Base-by-base conservation (phyloP, 2,113 vertebrate species). In the Crotalus helleri region DNA sequence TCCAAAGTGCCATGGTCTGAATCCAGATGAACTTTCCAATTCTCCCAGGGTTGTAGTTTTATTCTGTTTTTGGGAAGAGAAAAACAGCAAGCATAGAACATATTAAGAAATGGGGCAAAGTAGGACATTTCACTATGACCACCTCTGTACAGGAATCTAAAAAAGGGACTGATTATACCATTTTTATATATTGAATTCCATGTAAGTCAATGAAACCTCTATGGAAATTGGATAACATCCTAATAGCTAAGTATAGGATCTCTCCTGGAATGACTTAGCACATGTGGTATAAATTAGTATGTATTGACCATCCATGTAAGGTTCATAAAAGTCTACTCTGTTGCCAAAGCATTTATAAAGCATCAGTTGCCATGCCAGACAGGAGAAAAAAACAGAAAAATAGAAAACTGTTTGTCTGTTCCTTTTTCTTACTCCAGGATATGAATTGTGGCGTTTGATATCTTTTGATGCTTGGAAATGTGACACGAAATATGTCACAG, bases 1-100 rank as follows among this genome's bases (percentile, higher is more conserved):
- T 90, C 88, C 91, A 94, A 90, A 74, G 33, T 87, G 88, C 81
- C 88, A 86, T 57, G 87, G 88, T 53, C 85, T 46, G n/a, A 90
- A 44, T 92, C 39, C 51, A 92, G 57, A 57, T 92, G 91, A 90
- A 94, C 91, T 90, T 64, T 74, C 86, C 81, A 90, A 90, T 90
- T 92, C 91, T 94, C 69, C 81, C 91, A 87, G 58, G 74, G 81
- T 90, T 89, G 87, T 24, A 53, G 51, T 57, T 81, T 88, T 57
- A 19, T 55, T 86, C 53, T 92, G 64, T 29, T 90, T 92, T 86
- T 11, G 24, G 19, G 12, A 87, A 57, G 12, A 54, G 58, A 39
- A 92, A 88, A 92, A 92, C 49, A 94, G 39, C 7, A 55, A 64
- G 58, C 24, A 39, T 5, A 57, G 29, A 51, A n/a, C 9, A 44